Base-by-base conservation (phyloP, 2,888 invertebrate species). In the Ceraclea dissimilis region DNA sequence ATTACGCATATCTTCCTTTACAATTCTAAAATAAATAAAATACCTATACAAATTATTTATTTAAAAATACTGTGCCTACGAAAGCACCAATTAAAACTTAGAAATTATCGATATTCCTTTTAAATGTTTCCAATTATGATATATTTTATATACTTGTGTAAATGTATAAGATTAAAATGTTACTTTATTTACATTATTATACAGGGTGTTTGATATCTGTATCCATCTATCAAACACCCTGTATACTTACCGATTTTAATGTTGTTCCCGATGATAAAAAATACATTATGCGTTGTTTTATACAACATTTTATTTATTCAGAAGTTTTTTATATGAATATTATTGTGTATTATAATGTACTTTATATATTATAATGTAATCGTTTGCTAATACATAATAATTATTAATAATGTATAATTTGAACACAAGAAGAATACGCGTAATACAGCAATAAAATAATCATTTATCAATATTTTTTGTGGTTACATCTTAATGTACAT, bases 71-170 rank as follows among this genome's bases (percentile, higher is more conserved):
- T 54, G 61, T 62, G 61, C 60, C 61, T 62, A 54, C 11, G 49
- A 33, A 62, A 56, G 61, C 61, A 62, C 61, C 61, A 62, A 60
- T 51, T 60, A 56, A 50, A 26, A 26, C 21, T 54, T 53, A 53
- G 48, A 52, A 44, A 44, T 17, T 46, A 52, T 22, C 21, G 17
- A 44, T 52, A 18, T 44, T 52, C 20, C 5, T 47, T 47, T 47
- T 49, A 21, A 49, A 49, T 49, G 26, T 46, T 46, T 20, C 46
- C 18, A 19, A 19, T 46, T 46, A 46, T 19, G 6, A 49, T 4
- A 22, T n/a, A 49, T 43, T 34, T 33, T 43, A n/a, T 43, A 51
- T 10, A 20, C 34, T 34, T 21, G 5, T 43, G 21, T 6, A 51
- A 33, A 51, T 13, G 18, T 16, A n/a, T 43, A 43, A 8, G 13